Conservation (phyloP, 2,888 invertebrate species). For the Torymus texanus region DNA sequence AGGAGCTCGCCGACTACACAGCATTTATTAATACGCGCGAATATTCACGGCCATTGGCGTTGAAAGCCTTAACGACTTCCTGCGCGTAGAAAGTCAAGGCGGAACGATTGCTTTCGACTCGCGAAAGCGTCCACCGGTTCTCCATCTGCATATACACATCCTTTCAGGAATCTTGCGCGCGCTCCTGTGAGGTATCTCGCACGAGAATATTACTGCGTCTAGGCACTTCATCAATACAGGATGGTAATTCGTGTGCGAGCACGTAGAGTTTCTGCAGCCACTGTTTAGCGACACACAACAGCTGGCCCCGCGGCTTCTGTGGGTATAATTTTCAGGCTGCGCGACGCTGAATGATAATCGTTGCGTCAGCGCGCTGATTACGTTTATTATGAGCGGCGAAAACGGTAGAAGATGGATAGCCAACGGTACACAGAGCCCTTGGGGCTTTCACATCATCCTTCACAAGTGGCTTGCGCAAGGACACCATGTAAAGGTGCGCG, state of each 20-base stretch:
- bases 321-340: background rate
- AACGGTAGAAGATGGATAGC: background rate
- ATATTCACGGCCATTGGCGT: constrained; percentile 54
- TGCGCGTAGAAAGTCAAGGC: constrained; percentile 57
- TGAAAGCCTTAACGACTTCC: constrained; percentile 57
- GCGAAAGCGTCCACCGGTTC: constrained; percentile 53
- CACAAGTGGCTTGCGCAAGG: too few species aligned
- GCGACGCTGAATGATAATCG: background rate
- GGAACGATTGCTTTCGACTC: constrained; percentile 55
- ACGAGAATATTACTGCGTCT: background rate
- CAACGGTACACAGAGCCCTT: constrained; percentile 6
- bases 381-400: background rate
- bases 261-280: too few species aligned
- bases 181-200: background rate
- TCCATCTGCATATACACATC: background rate
- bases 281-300: too few species aligned
- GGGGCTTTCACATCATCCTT: background rate
- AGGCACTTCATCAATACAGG: too few species aligned
- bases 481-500: too few species aligned
- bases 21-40: constrained; percentile 36
- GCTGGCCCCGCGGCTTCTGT: background rate
- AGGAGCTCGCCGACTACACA: background rate
- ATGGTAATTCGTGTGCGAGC: too few species aligned
- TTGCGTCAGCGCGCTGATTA: background rate
- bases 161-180: too few species aligned